Percentiles rank a stretch among this genome's conserved stretches.
Conservation (phyloP, 2,888 invertebrate genomes). For the Mactromeris polynyma region DNA sequence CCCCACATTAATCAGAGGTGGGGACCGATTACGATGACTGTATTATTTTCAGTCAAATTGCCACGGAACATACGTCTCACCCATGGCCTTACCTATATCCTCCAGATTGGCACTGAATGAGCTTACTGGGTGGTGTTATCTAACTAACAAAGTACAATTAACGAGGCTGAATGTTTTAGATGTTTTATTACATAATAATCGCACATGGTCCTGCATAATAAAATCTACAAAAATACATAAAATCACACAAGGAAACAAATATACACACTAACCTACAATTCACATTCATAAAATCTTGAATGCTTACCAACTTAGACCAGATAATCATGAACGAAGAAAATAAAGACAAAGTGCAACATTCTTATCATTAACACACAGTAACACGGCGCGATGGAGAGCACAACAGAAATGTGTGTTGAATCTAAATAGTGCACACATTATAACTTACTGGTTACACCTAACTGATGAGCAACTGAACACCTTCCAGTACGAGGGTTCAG, state of each 20-base stretch:
- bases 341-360: not conserved
- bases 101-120: too few relatives aligned
- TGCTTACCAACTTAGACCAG: not conserved
- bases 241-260: conserved; percentile 4
- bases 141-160: not conserved
- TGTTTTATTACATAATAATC: conserved; percentile 18
- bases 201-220: conserved; percentile 33
- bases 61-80: too few relatives aligned
- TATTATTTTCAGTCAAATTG: too few relatives aligned
- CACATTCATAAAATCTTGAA: not conserved
- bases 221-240: conserved; percentile 27
- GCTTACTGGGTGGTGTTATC: too few relatives aligned
- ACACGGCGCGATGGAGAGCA: not conserved
- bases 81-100: too few relatives aligned
- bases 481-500: too few relatives aligned
- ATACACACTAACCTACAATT: not conserved
- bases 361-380: not conserved
- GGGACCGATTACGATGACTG: too few relatives aligned
- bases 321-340: not conserved
- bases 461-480: not conserved
- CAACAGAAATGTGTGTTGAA: not conserved
- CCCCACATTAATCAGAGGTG: too few relatives aligned
- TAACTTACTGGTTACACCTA: not conserved
- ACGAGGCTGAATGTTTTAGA: not conserved
- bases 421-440: not conserved